Evolutionary conservation across 2,113 vertebrate genomes (phyloP).

Genomic region (Chiloscyllium plagiosum): DNA sequence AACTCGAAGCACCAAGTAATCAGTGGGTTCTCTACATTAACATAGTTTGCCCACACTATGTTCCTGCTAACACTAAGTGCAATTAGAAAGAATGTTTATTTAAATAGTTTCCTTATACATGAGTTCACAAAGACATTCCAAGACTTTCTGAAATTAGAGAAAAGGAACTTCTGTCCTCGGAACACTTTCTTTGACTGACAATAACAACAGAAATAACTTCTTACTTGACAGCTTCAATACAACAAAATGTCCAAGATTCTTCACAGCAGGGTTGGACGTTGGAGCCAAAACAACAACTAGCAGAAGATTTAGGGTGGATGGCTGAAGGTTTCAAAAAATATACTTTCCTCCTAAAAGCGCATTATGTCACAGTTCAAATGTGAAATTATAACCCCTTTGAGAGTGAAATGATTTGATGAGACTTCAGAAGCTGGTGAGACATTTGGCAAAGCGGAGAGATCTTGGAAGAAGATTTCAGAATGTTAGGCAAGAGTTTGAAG

Average conservation of each 20-base stretch:
- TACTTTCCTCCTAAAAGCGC: too few species aligned
- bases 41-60: not conserved
- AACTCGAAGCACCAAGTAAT: not conserved
- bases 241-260: not conserved
- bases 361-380: too few species aligned
- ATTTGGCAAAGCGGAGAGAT: not conserved
- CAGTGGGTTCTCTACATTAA: not conserved
- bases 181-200: not conserved
- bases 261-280: not conserved
- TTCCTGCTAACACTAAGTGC: not conserved
- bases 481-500: not conserved
- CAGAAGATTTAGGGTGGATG: not conserved
- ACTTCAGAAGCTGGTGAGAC: not conserved
- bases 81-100: not conserved
- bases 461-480: not conserved
- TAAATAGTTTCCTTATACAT: not conserved
- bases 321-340: not conserved
- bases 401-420: not conserved
- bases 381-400: too few species aligned
- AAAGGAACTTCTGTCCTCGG: not conserved
- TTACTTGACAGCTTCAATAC: not conserved
- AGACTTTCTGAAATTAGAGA: not conserved
- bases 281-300: not conserved
- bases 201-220: not conserved
- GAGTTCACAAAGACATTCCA: not conserved